A percentile compares a stretch with the other conserved stretches of the same genome.
These are phyloP conservation scores for Clarias batrachus DNA, from an alignment of 2,113 vertebrate genomes.

Conservation along the genomic window DNA sequence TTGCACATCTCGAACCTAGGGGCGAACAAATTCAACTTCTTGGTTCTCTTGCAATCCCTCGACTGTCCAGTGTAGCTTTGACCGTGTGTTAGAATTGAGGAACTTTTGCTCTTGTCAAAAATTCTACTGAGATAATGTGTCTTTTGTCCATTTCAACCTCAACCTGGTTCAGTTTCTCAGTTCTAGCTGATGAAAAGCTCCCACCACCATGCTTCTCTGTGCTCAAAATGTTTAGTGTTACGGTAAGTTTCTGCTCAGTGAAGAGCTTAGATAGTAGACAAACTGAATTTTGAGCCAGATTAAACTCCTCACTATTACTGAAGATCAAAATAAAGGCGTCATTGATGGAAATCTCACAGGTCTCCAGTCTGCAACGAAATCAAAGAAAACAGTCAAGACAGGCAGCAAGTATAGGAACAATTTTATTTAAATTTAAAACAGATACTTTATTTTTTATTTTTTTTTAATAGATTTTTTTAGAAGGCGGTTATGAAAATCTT, in stretches of 20 bases:
- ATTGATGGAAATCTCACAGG: background rate
- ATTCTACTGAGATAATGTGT: background rate
- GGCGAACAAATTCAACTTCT: background rate
- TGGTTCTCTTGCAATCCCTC: background rate
- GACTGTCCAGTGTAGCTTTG: background rate
- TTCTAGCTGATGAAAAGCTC: background rate
- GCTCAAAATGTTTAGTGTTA: too few species aligned
- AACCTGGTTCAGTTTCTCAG: background rate
- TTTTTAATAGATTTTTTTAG: conserved; percentile 77
- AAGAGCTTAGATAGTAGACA: background rate
- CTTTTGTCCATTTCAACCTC: background rate
- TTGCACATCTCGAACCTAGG: background rate
- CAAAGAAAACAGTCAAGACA: conserved; percentile 59
- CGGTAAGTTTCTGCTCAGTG: background rate
- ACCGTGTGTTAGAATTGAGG: background rate
- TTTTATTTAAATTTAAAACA: conserved; percentile 85
- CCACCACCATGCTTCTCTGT: background rate
- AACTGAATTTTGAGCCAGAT: background rate
- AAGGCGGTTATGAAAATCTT: conserved; percentile 83
- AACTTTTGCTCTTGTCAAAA: background rate
- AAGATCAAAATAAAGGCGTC: background rate
- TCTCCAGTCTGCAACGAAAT: background rate
- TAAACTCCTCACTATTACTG: background rate
- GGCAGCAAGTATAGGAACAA: conserved; percentile 81
- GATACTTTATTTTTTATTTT: conserved; percentile 72